Percentiles rank a stretch among this genome's conserved stretches.
Evolutionary conservation across 2,888 invertebrate species (phyloP).

Genomic region (Tanytarsus gracilentus): DNA sequence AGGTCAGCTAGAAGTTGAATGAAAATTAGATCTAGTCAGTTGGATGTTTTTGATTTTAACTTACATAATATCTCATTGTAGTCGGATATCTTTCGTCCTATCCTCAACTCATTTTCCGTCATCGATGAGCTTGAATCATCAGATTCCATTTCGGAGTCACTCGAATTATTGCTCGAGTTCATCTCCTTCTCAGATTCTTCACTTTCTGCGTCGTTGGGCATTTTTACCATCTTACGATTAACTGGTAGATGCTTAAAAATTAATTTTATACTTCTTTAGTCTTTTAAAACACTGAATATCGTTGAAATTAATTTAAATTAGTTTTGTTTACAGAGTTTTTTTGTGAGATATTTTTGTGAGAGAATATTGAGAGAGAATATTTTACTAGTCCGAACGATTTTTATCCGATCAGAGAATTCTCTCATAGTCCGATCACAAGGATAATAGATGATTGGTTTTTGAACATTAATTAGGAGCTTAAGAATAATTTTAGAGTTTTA

Average conservation of each 20-base stretch:
- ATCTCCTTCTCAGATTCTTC: slow-evolving; percentile 19
- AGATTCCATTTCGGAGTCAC: not conserved
- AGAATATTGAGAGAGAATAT: too few species aligned
- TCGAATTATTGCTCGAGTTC: slow-evolving; percentile 23
- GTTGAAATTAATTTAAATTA: too few species aligned
- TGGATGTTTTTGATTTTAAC: not conserved
- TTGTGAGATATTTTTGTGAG: too few species aligned
- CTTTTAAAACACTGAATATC: too few species aligned
- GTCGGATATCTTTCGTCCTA: slow-evolving; percentile 50
- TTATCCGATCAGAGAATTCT: too few species aligned
- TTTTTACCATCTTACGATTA: slow-evolving; percentile 23
- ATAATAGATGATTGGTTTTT: too few species aligned
- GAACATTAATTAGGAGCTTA: too few species aligned
- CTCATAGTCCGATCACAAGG: too few species aligned
- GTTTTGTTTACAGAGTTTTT: too few species aligned
- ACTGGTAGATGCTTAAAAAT: not conserved
- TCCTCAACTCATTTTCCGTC: slow-evolving; percentile 42
- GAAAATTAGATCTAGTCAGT: not conserved
- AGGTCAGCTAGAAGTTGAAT: slow-evolving; percentile 56
- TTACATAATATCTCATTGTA: slow-evolving; percentile 55
- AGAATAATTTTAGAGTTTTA: too few species aligned
- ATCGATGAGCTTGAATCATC: slow-evolving; percentile 11
- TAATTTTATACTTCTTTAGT: not conserved
- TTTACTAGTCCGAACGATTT: too few species aligned
- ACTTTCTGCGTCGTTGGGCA: slow-evolving; percentile 24